These are phyloP conservation scores for Subacronicta megacephala DNA, from an alignment of 2,888 invertebrate genomes.

Conservation along the genomic window DNA sequence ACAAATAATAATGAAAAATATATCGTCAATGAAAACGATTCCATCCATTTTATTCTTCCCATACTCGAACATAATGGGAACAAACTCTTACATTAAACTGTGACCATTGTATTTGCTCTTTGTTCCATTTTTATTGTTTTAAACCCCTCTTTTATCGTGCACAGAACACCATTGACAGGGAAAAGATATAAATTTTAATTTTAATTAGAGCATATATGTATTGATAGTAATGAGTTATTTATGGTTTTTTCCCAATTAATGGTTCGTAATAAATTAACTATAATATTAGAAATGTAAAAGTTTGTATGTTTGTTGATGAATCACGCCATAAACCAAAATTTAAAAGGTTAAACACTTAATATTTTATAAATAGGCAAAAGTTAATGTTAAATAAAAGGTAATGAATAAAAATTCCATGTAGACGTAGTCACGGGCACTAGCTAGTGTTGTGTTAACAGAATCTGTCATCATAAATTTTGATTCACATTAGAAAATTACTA, in stretches of 20 bases:
- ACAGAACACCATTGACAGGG: slow-evolving; percentile 66
- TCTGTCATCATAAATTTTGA: too few species aligned
- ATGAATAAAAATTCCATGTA: too few species aligned
- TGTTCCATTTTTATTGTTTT: slow-evolving; percentile 82
- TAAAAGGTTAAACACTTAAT: too few species aligned
- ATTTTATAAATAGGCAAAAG: too few species aligned
- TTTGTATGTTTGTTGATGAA: too few species aligned
- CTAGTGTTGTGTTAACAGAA: too few species aligned
- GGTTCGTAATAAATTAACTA: too few species aligned
- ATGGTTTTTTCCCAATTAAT: background rate
- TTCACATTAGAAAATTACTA: too few species aligned
- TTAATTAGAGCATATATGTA: slow-evolving; percentile 12
- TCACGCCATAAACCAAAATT: too few species aligned
- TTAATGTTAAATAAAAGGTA: too few species aligned
- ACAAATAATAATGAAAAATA: slow-evolving; percentile 22
- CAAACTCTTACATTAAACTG: slow-evolving; percentile 82
- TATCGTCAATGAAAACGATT: slow-evolving; percentile 69
- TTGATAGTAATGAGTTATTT: slow-evolving; percentile 1
- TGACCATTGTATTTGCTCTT: slow-evolving; percentile 80
- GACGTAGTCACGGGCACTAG: too few species aligned
- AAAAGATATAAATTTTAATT: slow-evolving; percentile 67
- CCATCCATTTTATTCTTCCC: slow-evolving; percentile 73
- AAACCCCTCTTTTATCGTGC: slow-evolving; percentile 73
- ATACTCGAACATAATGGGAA: slow-evolving; percentile 77
- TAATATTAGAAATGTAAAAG: too few species aligned